Base-by-base conservation (phyloP, 2,113 vertebrate genomes). In the Potamarius usumacintae region DNA sequence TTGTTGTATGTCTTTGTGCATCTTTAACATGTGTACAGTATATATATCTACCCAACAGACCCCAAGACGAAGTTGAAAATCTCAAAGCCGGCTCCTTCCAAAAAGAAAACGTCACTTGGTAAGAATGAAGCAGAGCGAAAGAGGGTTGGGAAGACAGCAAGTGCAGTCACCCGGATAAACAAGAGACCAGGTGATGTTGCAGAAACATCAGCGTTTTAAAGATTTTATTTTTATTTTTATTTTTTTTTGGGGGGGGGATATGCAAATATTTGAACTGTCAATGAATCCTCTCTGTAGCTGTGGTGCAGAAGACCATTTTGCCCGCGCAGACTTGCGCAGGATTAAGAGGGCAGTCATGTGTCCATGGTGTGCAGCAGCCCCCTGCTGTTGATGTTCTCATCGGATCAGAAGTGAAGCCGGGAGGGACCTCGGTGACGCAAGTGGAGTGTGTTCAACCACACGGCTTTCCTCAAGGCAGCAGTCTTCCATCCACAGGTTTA, bases 131-230 rank as follows among this genome's bases (percentile, higher is more conserved):
- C 7, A 79, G 90, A 88, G 14, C 96, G 93, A 90, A 96, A 92
- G 90, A 97, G 93, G 87, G 88, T 22, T 0, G 71, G 14, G 5
- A 96, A 93, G 92, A 97, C 94, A 86, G 82, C 86, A 20, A 87
- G 25, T 25, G 72, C 55, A 8, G 58, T 50, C 14, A 1, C 60
- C 14, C 82, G 57, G 42, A 7, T 55, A 1, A 7, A 12, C 27
- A 80, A 88, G 80, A 90, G 86, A 85, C 88, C 91, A 89, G 93
- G 94, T 92, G 85, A 84, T 60, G 55, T 10, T 48, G 65, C 27
- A 78, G 88, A 84, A 34, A n/a, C 10, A 14, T 34, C 18, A 63
- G 9, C 18, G 11, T 62, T 57, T 25, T 42, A 67, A 17, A 6
- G n/a, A 15, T 0, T 34, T 34, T 30, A 30, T n/a, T n/a, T n/a